A percentile compares a stretch with the other conserved stretches of the same genome.
phyloP scores from a whole-genome alignment of 92 coral and sea anemone genomes.

The Pocillopora meandrina region DNA sequence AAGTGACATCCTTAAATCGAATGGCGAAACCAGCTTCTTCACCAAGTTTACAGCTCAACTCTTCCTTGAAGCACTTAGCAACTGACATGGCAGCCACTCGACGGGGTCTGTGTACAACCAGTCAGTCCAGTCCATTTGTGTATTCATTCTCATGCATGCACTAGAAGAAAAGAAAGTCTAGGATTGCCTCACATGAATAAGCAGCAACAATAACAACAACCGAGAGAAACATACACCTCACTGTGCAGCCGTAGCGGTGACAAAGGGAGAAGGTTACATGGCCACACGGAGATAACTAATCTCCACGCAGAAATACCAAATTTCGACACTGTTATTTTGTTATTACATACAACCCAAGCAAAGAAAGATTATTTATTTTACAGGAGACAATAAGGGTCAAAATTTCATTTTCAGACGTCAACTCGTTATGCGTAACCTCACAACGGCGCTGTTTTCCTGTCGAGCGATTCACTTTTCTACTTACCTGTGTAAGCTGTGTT shows the following conservation, averaged over 20 bases:
- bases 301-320: no score
- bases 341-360: no score
- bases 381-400: no score
- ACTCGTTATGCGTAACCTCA: no score
- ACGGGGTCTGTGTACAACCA: conserved; percentile 98
- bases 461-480: no score
- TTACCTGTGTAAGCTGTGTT: conserved; percentile 93
- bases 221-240: not conserved
- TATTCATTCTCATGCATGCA: conserved; percentile 98
- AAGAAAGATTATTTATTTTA: no score
- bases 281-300: no score
- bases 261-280: no score
- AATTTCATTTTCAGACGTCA: no score
- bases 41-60: conserved; percentile 78
- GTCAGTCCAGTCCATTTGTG: conserved; percentile 96
- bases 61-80: conserved; percentile 97
- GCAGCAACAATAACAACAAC: conserved; percentile 9
- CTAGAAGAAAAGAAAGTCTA: conserved; percentile 33
- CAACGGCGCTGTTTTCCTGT: no score
- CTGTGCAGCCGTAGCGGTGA: no score
- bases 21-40: conserved; percentile 98
- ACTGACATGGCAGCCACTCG: conserved; percentile 99
- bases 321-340: no score
- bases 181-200: not conserved
- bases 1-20: conserved; percentile 96